Base-by-base conservation (phyloP, 2,888 invertebrate species). In the Vanessa cardui region DNA sequence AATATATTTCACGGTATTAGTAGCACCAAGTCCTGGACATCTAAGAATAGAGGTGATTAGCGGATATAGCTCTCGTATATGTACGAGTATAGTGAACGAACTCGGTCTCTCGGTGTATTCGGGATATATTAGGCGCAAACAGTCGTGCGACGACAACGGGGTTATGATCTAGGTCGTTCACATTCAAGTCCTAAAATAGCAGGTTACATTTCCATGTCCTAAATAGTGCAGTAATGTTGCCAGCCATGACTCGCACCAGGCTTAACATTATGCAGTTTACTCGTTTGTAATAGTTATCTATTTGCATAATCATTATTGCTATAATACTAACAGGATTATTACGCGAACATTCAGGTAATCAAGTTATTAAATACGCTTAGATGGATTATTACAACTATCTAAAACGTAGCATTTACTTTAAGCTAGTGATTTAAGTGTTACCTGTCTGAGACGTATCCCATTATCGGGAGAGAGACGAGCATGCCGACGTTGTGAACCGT, bases 361-460 rank as follows among this genome's bases (percentile, higher is more conserved):
- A 16, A 31, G 16, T 7, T 26, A 54, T 4, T 21, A 9, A 18
- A 50, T 12, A 18, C 1, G 9, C 20, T 21, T 1, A 50, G 3
- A 12, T 50, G 26, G 4, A 50, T 50, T 12, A 6, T 21, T n/a
- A 50, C 2, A 50, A 12, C 15, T 9, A 12, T 50, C 18, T 21
- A 50, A 5, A 18, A 18, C 15, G 12, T 21, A 15, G 6, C 6
- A 8, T 5, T 26, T 2, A 26, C 26, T 26, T 26, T 26, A 21
- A 50, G 15, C 16, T 16, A 6, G 1, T 6, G 15, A 12, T 26
- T 52, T 26, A 31, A 21, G 15, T 47, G 69, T 18, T 81, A 95
- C 95, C 90, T 94, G 85, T 96, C 96, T 0, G 95, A 95, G 52
- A 95, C 80, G 70, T 94, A 91, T 58, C 95, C 95, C 76, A 94